phyloP scores from a whole-genome alignment of 2,888 invertebrate species.

The Quadroppia sp. region DNA sequence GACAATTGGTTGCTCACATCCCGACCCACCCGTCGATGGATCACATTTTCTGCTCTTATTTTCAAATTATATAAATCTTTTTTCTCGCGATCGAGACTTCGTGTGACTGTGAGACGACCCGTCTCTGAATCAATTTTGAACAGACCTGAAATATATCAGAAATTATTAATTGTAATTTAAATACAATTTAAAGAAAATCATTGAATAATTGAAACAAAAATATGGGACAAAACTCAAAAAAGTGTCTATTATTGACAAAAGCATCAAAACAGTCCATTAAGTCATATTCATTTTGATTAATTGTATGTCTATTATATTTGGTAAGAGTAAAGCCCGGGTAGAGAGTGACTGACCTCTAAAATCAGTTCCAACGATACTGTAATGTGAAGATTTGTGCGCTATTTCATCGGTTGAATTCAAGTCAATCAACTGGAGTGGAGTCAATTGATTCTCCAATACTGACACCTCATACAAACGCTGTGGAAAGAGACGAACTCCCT shows the following conservation, averaged over 20 bases:
- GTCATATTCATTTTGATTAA: background rate
- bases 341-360: conserved; percentile 48
- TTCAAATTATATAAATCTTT: conserved; percentile 63
- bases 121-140: conserved; percentile 72
- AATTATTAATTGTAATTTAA: too few species aligned
- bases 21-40: conserved; percentile 41
- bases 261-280: too few species aligned
- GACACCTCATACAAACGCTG: conserved; percentile 69
- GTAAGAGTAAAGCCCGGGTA: too few species aligned
- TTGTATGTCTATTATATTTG: conserved; percentile 17
- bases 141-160: too few species aligned
- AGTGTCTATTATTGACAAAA: too few species aligned
- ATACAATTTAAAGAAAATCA: too few species aligned
- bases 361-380: conserved; percentile 49
- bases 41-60: conserved; percentile 47
- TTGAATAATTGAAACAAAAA: too few species aligned
- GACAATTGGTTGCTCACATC: background rate
- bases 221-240: too few species aligned
- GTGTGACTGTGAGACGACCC: conserved; percentile 68
- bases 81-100: conserved; percentile 69
- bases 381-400: conserved; percentile 49
- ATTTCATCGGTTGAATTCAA: conserved; percentile 67
- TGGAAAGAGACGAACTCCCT: conserved; percentile 50
- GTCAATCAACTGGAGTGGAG: conserved; percentile 66
- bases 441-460: conserved; percentile 72